A percentile compares a stretch with the other conserved stretches of the same genome.
Evolutionary conservation across 2,888 invertebrate genomes (phyloP).

Genomic region (Drosophila dives): DNA sequence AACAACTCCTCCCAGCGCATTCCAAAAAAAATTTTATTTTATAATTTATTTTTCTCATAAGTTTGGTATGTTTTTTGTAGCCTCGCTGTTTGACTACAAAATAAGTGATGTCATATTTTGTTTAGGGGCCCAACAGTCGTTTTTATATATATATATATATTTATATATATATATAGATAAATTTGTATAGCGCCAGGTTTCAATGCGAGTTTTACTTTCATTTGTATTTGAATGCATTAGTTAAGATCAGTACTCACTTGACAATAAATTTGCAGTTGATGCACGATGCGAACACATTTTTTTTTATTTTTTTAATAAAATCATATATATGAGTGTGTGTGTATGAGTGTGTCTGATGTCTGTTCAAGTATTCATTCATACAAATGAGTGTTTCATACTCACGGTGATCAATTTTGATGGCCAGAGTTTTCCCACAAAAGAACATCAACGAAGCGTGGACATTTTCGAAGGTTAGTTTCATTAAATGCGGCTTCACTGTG

Average conservation of each 20-base stretch:
- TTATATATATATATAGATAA: neutral
- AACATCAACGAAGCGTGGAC: conserved; percentile 67
- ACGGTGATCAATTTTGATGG: conserved; percentile 23
- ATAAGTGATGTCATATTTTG: conserved; percentile 69
- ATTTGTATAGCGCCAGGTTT: conserved; percentile 60
- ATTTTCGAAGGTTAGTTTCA: conserved; percentile 50
- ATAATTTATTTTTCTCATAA: conserved; percentile 13
- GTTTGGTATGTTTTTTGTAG: conserved; percentile 35
- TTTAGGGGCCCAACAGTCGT: conserved; percentile 19
- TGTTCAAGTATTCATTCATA: conserved; percentile 29
- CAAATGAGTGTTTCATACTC: conserved; percentile 19
- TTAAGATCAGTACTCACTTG: conserved; percentile 43
- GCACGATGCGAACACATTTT: conserved; percentile 31
- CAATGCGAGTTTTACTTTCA: conserved; percentile 74
- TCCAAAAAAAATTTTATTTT: conserved; percentile 49
- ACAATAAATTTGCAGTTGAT: conserved; percentile 45
- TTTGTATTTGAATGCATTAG: conserved; percentile 69
- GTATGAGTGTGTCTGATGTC: conserved; percentile 45
- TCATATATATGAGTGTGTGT: neutral
- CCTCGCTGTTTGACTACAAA: conserved; percentile 55
- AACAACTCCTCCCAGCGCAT: conserved; percentile 50
- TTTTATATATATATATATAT: conserved; percentile 3
- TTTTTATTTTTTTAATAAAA: conserved; percentile 2
- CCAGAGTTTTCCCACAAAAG: conserved; percentile 44
- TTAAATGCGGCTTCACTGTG: conserved; percentile 23